phyloP scores from a whole-genome alignment of 2,888 invertebrate genomes.

The Omphaloscelis lunosa region DNA sequence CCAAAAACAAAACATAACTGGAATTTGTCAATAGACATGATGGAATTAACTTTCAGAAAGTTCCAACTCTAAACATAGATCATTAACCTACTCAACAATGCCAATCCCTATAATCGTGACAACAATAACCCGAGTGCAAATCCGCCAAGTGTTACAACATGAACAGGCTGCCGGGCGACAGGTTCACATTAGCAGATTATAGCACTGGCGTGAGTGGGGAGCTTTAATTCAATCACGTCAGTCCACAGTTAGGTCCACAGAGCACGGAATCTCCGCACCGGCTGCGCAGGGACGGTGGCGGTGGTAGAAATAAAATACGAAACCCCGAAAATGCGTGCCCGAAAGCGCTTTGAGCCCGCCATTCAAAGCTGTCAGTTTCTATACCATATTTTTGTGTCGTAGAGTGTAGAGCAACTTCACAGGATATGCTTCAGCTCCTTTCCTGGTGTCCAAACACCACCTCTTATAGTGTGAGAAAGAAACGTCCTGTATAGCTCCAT shows the following conservation, averaged over 20 bases:
- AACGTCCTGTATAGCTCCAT: too few relatives aligned
- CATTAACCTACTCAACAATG: background rate
- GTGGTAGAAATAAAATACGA: background rate
- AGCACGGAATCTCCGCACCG: background rate
- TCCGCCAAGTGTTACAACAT: slow-evolving; percentile 31
- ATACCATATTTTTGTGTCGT: background rate
- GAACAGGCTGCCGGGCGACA: slow-evolving; percentile 24
- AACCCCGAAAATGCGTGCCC: background rate
- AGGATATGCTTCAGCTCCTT: too few relatives aligned
- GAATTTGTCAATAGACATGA: background rate
- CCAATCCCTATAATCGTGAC: slow-evolving; percentile 17
- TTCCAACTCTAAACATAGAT: background rate
- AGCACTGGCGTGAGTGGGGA: slow-evolving; percentile 24
- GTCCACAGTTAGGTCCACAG: slow-evolving; percentile 5
- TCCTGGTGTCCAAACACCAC: too few relatives aligned
- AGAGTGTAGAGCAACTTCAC: background rate
- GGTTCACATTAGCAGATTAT: slow-evolving; percentile 50
- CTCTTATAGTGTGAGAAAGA: too few relatives aligned
- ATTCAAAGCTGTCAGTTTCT: too few relatives aligned
- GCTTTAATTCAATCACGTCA: slow-evolving; percentile 56
- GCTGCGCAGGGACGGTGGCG: background rate
- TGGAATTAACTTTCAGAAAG: slow-evolving; percentile 3
- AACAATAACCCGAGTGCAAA: slow-evolving; percentile 31
- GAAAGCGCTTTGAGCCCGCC: background rate
- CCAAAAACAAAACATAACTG: background rate